These are phyloP conservation scores for Lasioglossum vierecki DNA, from an alignment of 2,888 invertebrate genomes.

Conservation along the genomic window DNA sequence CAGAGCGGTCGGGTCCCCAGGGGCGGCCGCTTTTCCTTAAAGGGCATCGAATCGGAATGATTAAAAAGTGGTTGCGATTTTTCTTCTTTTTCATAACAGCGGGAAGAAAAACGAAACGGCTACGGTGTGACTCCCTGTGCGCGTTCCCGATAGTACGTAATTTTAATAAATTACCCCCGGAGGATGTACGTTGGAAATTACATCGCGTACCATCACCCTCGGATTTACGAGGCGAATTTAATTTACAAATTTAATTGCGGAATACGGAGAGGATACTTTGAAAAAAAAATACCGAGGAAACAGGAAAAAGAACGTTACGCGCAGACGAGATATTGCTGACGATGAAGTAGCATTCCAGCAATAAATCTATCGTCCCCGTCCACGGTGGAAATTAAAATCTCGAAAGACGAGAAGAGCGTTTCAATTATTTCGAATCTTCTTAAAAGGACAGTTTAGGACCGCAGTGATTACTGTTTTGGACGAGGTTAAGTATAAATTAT, in stretches of 20 bases:
- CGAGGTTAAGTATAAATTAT: neutral
- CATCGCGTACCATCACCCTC: conserved; percentile 29
- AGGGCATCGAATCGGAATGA: conserved; percentile 41
- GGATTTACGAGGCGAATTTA: conserved; percentile 50
- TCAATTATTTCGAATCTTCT: conserved; percentile 45
- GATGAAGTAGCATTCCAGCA: conserved; percentile 51
- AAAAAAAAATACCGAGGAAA: conserved; percentile 9
- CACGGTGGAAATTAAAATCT: conserved; percentile 52
- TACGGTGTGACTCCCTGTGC: conserved; percentile 16
- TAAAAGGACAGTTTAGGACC: neutral
- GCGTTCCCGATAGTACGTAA: conserved; percentile 43
- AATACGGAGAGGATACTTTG: conserved; percentile 25
- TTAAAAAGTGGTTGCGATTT: conserved; percentile 38
- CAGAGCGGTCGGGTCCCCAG: conserved; percentile 2
- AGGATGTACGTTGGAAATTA: conserved; percentile 45
- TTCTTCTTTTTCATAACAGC: neutral
- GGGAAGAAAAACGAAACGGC: neutral
- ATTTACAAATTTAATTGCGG: conserved; percentile 60
- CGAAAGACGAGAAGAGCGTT: conserved; percentile 27
- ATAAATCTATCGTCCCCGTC: conserved; percentile 47
- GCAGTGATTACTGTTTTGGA: neutral
- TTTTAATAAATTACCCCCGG: conserved; percentile 58
- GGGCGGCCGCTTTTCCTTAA: conserved; percentile 1
- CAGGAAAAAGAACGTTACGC: conserved; percentile 10
- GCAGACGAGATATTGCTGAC: conserved; percentile 55